Base-by-base conservation (phyloP, 2,113 vertebrate species). In the Tautogolabrus adspersus region DNA sequence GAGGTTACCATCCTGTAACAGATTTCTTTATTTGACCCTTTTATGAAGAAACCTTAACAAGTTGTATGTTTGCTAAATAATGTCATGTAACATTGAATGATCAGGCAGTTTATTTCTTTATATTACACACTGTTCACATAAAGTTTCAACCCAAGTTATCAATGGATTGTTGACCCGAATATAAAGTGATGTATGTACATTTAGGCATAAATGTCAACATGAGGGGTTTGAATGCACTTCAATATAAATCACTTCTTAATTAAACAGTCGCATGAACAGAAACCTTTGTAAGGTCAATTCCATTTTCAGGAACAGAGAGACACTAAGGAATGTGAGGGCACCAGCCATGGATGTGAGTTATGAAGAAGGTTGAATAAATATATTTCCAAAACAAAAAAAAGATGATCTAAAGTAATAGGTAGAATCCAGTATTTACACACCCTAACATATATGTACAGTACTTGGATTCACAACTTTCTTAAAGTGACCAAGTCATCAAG, bases 91-190 rank as follows among this genome's bases (percentile, higher is more conserved):
- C 2, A 0, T 67, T 30, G 79, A 78, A 66, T 81, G 19, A 84
- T 76, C 63, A 72, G 59, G 10, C n/a, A 65, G 46, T 92, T 90
- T 90, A 90, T 91, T 88, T 82, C 38, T 65, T 79, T 62, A 86
- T 55, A 83, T 79, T 77, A 68, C 66, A 83, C 52, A 75, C 65
- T 79, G 30, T 81, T 85, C 72, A 82, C 44, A 83, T 58, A 75
- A 8, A 51, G 38, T 63, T 67, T 74, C 38, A 81, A 69, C 67
- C 82, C 75, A 75, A 49, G 38, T 57, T 69, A 46, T 38, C 72
- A 82, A 52, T 62, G 65, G 68, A 75, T 76, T 84, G 75, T 79
- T 82, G 77, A 86, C 74, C 66, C n/a, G 42, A 58, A 66, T 67
- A 69, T 77, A 54, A 72, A 84, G 0, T 18, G 19, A 51, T 66